phyloP scores from a whole-genome alignment of 2,888 invertebrate genomes.

The Dasysyrphus albostriatus region DNA sequence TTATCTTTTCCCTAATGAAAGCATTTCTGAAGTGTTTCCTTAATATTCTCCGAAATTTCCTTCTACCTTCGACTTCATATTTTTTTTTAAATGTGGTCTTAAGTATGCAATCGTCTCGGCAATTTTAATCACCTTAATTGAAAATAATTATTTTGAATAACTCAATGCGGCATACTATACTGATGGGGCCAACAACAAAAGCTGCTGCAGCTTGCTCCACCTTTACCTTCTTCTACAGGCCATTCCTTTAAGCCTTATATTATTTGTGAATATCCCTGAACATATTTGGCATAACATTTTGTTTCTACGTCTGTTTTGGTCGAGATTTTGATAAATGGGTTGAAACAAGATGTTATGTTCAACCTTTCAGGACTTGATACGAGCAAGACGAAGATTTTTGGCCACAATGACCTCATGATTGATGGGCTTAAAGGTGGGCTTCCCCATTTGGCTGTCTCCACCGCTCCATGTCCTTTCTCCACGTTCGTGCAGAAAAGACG shows the following conservation, averaged over 20 bases:
- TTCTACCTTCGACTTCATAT: neutral
- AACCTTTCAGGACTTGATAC: conserved; percentile 32
- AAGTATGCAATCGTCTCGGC: conserved; percentile 33
- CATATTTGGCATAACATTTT: conserved; percentile 46
- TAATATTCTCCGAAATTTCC: neutral
- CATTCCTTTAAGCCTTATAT: neutral
- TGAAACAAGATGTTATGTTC: conserved; percentile 45
- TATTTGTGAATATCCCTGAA: conserved; percentile 25
- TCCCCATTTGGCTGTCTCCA: conserved; percentile 17
- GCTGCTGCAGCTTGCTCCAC: neutral
- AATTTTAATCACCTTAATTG: conserved; percentile 65
- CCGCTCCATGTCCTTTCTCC: neutral
- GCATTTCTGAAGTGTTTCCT: conserved; percentile 1
- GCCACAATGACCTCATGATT: conserved; percentile 69
- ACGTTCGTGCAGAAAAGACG: neutral
- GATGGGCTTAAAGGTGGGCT: conserved; percentile 64
- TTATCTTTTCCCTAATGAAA: neutral
- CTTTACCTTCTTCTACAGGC: neutral
- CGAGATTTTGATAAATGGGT: conserved; percentile 61
- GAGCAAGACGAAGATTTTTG: conserved; percentile 51
- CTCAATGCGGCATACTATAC: conserved; percentile 24
- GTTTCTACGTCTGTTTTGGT: conserved; percentile 22
- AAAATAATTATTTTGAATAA: conserved; percentile 66
- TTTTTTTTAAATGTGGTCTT: conserved; percentile 26
- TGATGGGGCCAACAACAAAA: neutral